phyloP scores from a whole-genome alignment of 2,113 vertebrate species.

The Amazona guildingii region DNA sequence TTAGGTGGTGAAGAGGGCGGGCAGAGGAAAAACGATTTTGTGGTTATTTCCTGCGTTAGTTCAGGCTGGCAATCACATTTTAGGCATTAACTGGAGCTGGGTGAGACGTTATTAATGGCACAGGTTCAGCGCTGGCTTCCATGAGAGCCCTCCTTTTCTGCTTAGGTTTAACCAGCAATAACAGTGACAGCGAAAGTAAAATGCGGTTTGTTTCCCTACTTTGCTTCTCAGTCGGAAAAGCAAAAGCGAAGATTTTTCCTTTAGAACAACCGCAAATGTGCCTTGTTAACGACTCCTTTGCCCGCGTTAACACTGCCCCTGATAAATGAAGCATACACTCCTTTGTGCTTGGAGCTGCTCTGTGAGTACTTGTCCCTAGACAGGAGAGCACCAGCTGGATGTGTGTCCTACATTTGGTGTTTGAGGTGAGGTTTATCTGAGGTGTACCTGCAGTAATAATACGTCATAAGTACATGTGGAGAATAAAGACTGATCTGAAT shows the following conservation, averaged over 20 bases:
- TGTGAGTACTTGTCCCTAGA: not conserved
- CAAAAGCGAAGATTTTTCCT: not conserved
- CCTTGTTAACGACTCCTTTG: accelerated
- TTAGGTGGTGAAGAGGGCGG: accelerated
- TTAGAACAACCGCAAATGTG: accelerated
- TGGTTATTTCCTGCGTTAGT: accelerated
- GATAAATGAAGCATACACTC: not conserved
- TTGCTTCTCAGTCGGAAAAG: not conserved
- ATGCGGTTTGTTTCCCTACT: accelerated
- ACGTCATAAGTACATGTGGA: accelerated
- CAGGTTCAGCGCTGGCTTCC: not conserved
- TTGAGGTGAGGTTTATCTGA: not conserved
- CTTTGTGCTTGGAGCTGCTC: not conserved
- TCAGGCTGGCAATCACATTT: not conserved
- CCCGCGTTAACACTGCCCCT: accelerated
- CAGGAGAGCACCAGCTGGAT: not conserved
- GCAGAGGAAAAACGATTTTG: accelerated
- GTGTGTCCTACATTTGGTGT: not conserved
- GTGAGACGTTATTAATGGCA: no score
- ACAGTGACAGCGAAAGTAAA: accelerated
- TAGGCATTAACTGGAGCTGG: not conserved
- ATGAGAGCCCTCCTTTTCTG: accelerated
- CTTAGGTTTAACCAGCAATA: no score
- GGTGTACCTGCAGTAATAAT: accelerated
- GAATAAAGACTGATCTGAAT: accelerated